A percentile compares a stretch with the other conserved stretches of the same genome.
Evolutionary conservation across 2,888 invertebrate species (phyloP).

Genomic region (Dryococelus australis): DNA sequence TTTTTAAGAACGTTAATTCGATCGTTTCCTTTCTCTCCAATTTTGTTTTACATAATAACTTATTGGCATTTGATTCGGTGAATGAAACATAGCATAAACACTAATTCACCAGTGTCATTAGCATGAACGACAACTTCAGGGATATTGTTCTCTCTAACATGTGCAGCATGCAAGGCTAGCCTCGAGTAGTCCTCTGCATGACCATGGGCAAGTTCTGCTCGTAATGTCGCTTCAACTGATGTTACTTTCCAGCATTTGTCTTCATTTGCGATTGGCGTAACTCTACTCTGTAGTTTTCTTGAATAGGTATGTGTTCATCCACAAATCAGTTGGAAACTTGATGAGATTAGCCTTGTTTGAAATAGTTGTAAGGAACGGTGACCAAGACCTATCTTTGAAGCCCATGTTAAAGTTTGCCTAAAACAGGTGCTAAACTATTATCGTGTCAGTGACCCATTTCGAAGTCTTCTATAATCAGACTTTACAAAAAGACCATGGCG

Average conservation of each 20-base stretch:
- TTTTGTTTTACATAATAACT: conserved; percentile 13
- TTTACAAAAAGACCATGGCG: not conserved
- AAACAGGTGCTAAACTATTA: no score
- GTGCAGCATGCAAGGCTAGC: conserved; percentile 18
- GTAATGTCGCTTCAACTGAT: not conserved
- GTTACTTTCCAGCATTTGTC: not conserved
- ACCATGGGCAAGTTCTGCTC: not conserved
- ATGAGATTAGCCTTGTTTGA: no score
- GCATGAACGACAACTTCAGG: conserved; percentile 6
- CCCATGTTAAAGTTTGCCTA: no score
- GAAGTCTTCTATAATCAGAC: not conserved
- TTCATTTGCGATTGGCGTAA: not conserved
- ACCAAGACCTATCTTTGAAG: no score
- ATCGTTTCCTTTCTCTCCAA: not conserved
- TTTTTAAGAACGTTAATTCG: not conserved
- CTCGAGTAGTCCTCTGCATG: not conserved
- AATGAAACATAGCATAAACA: not conserved
- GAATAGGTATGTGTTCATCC: no score
- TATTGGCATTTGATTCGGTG: not conserved
- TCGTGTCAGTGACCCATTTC: not conserved
- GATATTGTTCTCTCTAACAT: conserved; percentile 18
- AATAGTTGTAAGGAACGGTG: no score
- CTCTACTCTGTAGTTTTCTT: not conserved
- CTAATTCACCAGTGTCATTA: not conserved
- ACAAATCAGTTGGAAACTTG: not conserved